Percentiles rank a stretch among this genome's conserved stretches.
Conservation (phyloP, 2,888 invertebrate genomes). For the Calameuta filiformis region DNA sequence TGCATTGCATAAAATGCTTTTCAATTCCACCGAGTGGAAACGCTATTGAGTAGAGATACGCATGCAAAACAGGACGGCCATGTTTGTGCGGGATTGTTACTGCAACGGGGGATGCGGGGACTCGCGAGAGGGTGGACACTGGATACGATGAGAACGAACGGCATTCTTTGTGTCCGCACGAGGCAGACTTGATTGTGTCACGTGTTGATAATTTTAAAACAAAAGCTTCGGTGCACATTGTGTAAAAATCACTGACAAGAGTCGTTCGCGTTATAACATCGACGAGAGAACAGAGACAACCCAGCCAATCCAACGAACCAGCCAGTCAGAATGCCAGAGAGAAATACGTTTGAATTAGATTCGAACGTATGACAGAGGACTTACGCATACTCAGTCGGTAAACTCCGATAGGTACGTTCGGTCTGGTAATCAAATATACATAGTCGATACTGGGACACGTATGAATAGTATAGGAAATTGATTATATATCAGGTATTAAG, state of each 20-base stretch:
- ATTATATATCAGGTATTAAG: not conserved
- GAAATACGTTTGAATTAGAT: not conserved
- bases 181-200: constrained; percentile 58
- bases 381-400: not conserved
- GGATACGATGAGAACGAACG: constrained; percentile 1
- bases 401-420: not conserved
- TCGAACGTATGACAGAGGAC: not conserved
- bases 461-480: not conserved
- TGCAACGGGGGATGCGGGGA: constrained; percentile 5
- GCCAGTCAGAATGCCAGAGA: not conserved
- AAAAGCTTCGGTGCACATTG: constrained; percentile 55
- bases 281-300: not conserved
- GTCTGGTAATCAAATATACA: not conserved
- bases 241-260: constrained; percentile 56
- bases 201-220: constrained; percentile 65
- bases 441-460: not conserved
- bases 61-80: constrained; percentile 49
- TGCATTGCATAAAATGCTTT: constrained; percentile 52
- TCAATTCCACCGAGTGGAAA: constrained; percentile 57
- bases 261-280: constrained; percentile 30
- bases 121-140: constrained; percentile 9
- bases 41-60: constrained; percentile 56
- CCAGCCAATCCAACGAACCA: not conserved
- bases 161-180: constrained; percentile 51
- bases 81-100: constrained; percentile 16